These are phyloP conservation scores for Sakesphorus luctuosus DNA, from an alignment of 2,113 vertebrate genomes.

Conservation along the genomic window DNA sequence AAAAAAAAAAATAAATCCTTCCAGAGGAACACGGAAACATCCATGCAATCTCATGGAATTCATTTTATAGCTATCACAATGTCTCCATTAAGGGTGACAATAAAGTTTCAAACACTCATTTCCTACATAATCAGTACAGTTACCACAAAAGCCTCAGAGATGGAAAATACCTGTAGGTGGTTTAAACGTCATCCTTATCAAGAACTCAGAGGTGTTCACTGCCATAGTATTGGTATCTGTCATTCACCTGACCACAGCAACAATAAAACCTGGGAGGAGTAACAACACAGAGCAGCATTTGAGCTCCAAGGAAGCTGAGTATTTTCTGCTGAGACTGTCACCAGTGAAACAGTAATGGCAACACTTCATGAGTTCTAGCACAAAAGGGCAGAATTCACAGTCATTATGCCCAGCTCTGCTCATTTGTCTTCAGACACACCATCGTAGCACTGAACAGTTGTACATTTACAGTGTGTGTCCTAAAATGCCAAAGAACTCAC, in stretches of 20 bases:
- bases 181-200: neutral
- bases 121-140: fast-evolving
- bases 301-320: neutral
- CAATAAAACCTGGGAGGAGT: neutral
- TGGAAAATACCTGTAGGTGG: neutral
- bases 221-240: fast-evolving
- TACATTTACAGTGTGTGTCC: neutral
- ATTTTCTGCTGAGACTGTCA: neutral
- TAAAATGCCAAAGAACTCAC: neutral
- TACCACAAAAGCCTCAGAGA: neutral
- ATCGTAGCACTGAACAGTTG: neutral
- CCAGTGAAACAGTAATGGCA: neutral
- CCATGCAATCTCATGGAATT: neutral
- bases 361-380: neutral
- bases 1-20: no score
- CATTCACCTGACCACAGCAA: neutral
- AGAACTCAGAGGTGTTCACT: neutral
- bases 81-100: neutral
- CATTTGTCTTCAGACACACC: neutral
- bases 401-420: neutral
- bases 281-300: neutral
- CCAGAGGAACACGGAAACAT: neutral
- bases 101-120: neutral
- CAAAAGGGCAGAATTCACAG: neutral
- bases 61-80: neutral